These are phyloP conservation scores for Falco novaeseelandiae DNA, from an alignment of 2,797 vertebrate genomes.

Conservation along the genomic window DNA sequence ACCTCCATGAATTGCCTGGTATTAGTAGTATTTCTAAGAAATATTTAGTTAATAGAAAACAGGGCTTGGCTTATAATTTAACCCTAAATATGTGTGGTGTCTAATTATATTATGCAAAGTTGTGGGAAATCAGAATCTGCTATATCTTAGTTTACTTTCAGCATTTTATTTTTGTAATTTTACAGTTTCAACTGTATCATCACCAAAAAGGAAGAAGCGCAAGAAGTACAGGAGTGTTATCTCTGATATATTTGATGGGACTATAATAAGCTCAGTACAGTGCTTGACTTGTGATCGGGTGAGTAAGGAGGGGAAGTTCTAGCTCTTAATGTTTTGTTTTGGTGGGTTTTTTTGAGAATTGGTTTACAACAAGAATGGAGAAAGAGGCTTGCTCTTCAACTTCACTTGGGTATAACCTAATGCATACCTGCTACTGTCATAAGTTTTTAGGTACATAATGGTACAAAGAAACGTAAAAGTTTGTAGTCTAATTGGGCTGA, in stretches of 20 bases:
- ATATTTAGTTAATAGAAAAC: neutral
- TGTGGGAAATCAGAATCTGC: neutral
- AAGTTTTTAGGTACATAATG: neutral
- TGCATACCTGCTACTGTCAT: neutral
- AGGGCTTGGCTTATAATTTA: neutral
- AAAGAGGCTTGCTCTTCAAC: neutral
- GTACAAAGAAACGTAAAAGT: neutral
- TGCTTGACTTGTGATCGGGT: slow-evolving; percentile 98
- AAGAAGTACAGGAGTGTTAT: slow-evolving; percentile 96
- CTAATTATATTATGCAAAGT: neutral
- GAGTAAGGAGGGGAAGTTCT: slow-evolving; percentile 64
- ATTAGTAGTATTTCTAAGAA: neutral
- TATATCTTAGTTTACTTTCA: neutral
- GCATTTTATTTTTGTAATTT: slow-evolving; percentile 18
- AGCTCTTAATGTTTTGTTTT: neutral
- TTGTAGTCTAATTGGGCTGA: neutral
- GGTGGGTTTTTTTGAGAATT: neutral
- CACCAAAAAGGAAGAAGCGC: slow-evolving; percentile 92
- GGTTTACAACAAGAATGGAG: neutral
- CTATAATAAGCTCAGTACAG: slow-evolving; percentile 97
- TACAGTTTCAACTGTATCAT: slow-evolving; percentile 78
- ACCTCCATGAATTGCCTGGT: neutral
- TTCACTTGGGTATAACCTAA: neutral
- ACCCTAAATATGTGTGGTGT: neutral
- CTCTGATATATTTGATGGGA: slow-evolving; percentile 97